A percentile compares a stretch with the other conserved stretches of the same genome.
Conservation (phyloP, 2,113 vertebrate species). For the Petroica traversi region DNA sequence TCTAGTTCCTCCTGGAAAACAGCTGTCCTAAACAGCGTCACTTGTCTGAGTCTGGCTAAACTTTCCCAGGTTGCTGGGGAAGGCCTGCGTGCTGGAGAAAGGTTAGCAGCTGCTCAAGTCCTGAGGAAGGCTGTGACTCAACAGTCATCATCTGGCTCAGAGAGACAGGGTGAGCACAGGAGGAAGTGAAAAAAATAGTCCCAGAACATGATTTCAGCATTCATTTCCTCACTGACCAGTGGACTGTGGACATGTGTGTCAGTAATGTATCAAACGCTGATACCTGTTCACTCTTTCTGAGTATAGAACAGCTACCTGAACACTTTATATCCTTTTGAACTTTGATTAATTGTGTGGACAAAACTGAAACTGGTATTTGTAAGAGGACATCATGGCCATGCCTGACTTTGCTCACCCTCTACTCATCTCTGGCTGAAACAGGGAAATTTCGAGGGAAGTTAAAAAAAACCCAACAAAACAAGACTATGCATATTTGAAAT, state of each 20-base stretch:
- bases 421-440: not conserved
- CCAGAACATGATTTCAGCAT: not conserved
- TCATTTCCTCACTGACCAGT: not conserved
- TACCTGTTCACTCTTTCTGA: not conserved
- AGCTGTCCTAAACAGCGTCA: not conserved
- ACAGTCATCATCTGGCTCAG: not conserved
- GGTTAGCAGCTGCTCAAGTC: not conserved
- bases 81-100: not conserved
- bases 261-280: not conserved
- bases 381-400: not conserved
- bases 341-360: not conserved
- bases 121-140: not conserved
- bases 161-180: not conserved
- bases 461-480: not conserved
- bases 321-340: not conserved
- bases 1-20: not conserved
- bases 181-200: not conserved
- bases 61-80: not conserved
- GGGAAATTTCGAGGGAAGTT: not conserved
- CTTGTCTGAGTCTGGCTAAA: not conserved
- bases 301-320: not conserved
- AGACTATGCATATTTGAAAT: not conserved
- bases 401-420: not conserved
- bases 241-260: not conserved
- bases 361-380: not conserved